Base-by-base conservation (phyloP, 2,888 invertebrate genomes). In the Rotaria socialis region DNA sequence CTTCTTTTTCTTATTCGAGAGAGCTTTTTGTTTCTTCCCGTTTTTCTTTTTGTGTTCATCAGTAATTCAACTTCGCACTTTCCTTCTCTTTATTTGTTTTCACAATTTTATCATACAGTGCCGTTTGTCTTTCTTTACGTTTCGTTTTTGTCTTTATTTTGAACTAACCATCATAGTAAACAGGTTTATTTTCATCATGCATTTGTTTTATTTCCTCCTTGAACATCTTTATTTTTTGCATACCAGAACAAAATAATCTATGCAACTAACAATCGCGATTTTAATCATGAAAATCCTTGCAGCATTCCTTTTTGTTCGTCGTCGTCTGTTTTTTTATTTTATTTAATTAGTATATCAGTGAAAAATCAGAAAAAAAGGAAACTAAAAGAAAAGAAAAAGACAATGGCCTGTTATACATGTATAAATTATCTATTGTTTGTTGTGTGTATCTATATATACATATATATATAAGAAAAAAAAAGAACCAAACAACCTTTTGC, bases 111-210 rank as follows among this genome's bases (percentile, higher is more conserved):
- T 24, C 47, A 24, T 80, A 80, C 80, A 80, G 80, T 80, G 80
- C 80, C 80, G 80, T 80, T 47, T n/a, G 80, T 80, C 80, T 80
- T 80, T 80, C 80, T 80, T 80, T 80, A n/a, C 47, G 47, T 47
- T 47, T 80, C 47, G 80, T 80, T 80, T 43, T 80, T 47, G 80
- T 80, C n/a, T 43, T 47, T n/a, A 80, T 80, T 80, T 80, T 80
- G n/a, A 67, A 35, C 16, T 67, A 16, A 41, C 27, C 10, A 67
- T 35, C 67, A 67, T 67, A 67, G 67, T 67, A 67, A 67, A 10
- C 67, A 67, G 35, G 67, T 67, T 41, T 41, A 67, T 67, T 67
- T 67, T 67, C 67, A 67, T 67, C 67, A 27, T 67, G 35, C 35
- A 27, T 60, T 56, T 41, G 16, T 35, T 67, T 41, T 67, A 19